These are phyloP conservation scores for Orientallactaga bullata DNA, from an alignment of 2,113 vertebrate species.

Conservation along the genomic window DNA sequence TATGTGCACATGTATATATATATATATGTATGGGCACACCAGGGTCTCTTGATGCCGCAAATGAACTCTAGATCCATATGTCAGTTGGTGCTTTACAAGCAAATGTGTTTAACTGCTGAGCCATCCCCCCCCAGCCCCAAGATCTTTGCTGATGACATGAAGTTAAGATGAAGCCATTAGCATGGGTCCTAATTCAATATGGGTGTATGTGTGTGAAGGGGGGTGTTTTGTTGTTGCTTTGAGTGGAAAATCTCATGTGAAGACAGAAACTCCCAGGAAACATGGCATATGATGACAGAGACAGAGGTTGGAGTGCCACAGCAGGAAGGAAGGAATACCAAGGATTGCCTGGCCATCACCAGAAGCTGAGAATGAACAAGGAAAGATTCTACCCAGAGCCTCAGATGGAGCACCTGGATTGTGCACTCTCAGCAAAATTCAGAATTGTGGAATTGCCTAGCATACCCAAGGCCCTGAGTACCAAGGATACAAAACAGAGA, in stretches of 20 bases:
- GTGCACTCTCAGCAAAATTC: not conserved
- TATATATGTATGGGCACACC: too few relatives aligned
- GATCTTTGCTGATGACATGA: conserved; percentile 3
- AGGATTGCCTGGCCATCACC: not conserved
- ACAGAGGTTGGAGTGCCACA: not conserved
- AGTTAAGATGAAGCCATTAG: conserved; percentile 11
- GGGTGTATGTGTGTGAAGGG: too few relatives aligned
- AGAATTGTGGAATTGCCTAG: not conserved
- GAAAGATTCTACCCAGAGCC: not conserved
- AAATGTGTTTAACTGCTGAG: too few relatives aligned
- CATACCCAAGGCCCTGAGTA: not conserved
- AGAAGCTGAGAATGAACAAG: not conserved
- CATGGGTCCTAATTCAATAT: not conserved
- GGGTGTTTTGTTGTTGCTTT: not conserved
- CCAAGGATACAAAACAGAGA: not conserved
- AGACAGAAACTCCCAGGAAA: conserved; percentile 1
- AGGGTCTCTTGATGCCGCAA: too few relatives aligned
- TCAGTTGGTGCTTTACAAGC: too few relatives aligned
- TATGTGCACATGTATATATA: too few relatives aligned
- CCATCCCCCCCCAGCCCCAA: not conserved
- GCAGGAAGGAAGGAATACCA: not conserved
- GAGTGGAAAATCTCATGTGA: not conserved
- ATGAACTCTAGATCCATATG: too few relatives aligned
- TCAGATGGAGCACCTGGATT: not conserved
- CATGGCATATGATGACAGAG: not conserved